A percentile compares a stretch with the other conserved stretches of the same genome.
Conservation (phyloP, 2,888 invertebrate species). For the Ligdia adustata region DNA sequence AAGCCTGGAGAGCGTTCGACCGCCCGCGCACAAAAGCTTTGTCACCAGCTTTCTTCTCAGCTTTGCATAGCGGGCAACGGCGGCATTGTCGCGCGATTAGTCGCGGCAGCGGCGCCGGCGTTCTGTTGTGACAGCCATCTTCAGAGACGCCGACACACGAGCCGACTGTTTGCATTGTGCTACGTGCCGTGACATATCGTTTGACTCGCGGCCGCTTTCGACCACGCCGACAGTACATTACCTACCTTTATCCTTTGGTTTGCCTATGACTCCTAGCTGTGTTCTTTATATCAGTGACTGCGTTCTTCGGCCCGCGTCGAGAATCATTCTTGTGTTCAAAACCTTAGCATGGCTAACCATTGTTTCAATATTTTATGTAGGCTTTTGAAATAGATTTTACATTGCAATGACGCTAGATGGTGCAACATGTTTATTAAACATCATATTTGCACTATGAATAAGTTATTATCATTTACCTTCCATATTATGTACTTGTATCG, state of each 20-base stretch:
- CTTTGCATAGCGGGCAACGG: slow-evolving; percentile 55
- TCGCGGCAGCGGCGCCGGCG: slow-evolving; percentile 65
- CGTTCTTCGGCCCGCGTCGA: too few species aligned
- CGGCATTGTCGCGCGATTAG: slow-evolving; percentile 71
- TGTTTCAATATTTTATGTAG: slow-evolving; percentile 49
- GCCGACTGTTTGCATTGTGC: slow-evolving; percentile 81
- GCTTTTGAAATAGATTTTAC: slow-evolving; percentile 43
- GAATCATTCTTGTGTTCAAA: too few species aligned
- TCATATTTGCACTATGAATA: slow-evolving; percentile 23
- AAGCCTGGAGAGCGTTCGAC: slow-evolving; percentile 44
- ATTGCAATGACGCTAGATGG: slow-evolving; percentile 49
- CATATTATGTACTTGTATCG: too few species aligned
- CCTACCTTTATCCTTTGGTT: too few species aligned
- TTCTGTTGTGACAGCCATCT: slow-evolving; percentile 73
- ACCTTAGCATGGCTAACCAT: slow-evolving; percentile 37
- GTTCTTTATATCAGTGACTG: not conserved
- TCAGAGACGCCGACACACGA: slow-evolving; percentile 73
- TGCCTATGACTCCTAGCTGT: too few species aligned
- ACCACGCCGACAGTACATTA: slow-evolving; percentile 48
- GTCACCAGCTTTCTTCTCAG: slow-evolving; percentile 55
- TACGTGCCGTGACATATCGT: slow-evolving; percentile 80
- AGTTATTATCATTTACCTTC: not conserved
- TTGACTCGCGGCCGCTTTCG: slow-evolving; percentile 62
- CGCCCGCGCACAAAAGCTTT: slow-evolving; percentile 69
- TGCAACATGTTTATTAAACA: slow-evolving; percentile 48